Conservation (phyloP, 2,888 invertebrate species). For the Phalangium opilio region DNA sequence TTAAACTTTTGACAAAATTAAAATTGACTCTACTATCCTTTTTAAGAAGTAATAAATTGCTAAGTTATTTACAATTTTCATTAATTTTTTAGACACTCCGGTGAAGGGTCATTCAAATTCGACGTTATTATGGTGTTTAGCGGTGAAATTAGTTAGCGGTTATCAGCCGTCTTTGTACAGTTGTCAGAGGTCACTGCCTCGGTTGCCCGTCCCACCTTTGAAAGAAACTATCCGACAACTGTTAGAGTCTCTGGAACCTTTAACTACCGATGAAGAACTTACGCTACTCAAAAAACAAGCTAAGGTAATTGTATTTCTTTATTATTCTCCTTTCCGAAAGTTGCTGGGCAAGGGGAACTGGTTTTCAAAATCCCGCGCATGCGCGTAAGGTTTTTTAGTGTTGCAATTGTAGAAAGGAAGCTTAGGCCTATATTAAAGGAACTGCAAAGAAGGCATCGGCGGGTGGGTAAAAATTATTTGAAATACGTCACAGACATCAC, state of each 20-base stretch:
- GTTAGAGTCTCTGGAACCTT: constrained; percentile 32
- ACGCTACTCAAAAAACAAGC: constrained; percentile 29
- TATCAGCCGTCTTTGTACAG: constrained; percentile 39
- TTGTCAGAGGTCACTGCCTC: constrained; percentile 42
- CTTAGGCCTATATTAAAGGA: too few species aligned
- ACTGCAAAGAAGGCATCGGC: too few species aligned
- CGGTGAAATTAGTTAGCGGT: constrained; percentile 36
- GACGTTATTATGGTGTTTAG: constrained; percentile 33
- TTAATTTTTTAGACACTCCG: constrained; percentile 32
- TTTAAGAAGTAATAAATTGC: too few species aligned
- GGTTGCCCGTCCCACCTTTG: constrained; percentile 39
- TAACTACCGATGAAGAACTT: constrained; percentile 30
- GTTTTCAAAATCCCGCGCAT: too few species aligned
- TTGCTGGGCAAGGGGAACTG: too few species aligned
- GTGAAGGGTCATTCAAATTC: constrained; percentile 29
- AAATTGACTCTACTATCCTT: too few species aligned
- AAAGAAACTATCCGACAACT: constrained; percentile 35
- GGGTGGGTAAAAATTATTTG: too few species aligned
- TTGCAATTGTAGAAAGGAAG: too few species aligned
- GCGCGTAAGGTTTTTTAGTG: too few species aligned
- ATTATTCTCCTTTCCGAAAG: too few species aligned
- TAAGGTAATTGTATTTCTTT: constrained; percentile 17
- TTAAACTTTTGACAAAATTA: background rate
- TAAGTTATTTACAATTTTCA: too few species aligned
- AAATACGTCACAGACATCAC: too few species aligned